phyloP scores from a whole-genome alignment of 92 coral and sea anemone species.

The Chrysogorgia sp. region DNA sequence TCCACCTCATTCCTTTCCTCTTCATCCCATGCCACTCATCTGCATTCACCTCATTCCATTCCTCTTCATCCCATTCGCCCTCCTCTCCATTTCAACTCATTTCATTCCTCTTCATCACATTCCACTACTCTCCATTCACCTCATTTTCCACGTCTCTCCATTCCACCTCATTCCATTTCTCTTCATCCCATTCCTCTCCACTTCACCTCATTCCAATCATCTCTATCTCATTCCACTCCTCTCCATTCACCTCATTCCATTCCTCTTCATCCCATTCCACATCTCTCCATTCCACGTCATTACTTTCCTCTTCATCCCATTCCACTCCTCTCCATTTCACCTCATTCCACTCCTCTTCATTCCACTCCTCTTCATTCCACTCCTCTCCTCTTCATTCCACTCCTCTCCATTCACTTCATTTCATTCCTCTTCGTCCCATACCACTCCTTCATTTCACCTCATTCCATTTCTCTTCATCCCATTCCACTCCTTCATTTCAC shows the following conservation, averaged over 20 bases:
- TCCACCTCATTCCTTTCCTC: too few relatives aligned
- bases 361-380: background rate
- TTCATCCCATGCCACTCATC: too few relatives aligned
- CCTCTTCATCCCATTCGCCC: too few relatives aligned
- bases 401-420: background rate
- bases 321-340: too few relatives aligned
- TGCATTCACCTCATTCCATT: too few relatives aligned
- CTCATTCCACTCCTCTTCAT: background rate
- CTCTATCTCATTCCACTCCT: background rate
- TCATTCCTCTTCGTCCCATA: background rate
- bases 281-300: background rate
- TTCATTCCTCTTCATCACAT: too few relatives aligned
- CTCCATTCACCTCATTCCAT: background rate
- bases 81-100: too few relatives aligned
- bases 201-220: background rate
- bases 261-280: background rate
- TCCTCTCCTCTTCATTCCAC: background rate
- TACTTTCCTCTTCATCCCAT: too few relatives aligned
- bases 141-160: background rate
- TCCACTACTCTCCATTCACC: background rate
- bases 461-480: too few relatives aligned
- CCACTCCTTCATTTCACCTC: background rate
- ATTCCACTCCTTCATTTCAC: too few relatives aligned
- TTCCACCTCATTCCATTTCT: background rate
- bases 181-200: background rate